Conservation (phyloP, 2,888 invertebrate species). For the Lymantria monacha region DNA sequence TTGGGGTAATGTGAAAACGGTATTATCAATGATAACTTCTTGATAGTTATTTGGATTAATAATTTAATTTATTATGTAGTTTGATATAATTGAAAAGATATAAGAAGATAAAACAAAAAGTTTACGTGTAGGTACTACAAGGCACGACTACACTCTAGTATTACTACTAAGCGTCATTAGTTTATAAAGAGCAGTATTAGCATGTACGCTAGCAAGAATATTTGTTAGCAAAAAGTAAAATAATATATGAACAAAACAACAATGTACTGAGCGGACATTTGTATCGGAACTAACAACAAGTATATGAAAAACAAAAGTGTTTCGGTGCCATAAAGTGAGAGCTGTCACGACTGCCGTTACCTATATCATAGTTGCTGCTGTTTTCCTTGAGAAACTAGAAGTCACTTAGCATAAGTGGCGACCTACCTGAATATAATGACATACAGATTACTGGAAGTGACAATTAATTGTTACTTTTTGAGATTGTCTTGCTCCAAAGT, state of each 20-base stretch:
- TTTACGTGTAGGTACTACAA: too few relatives aligned
- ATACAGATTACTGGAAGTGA: constrained; percentile 8
- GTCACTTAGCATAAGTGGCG: constrained; percentile 74
- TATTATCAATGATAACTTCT: too few relatives aligned
- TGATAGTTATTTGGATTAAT: too few relatives aligned
- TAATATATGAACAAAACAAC: constrained; percentile 10
- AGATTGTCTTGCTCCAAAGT: too few relatives aligned
- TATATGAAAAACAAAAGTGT: constrained; percentile 37
- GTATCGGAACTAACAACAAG: constrained; percentile 27
- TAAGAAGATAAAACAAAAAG: too few relatives aligned
- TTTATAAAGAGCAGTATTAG: too few relatives aligned
- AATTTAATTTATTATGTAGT: too few relatives aligned
- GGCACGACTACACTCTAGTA: too few relatives aligned
- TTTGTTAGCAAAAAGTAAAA: too few relatives aligned
- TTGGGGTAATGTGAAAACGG: constrained; percentile 7
- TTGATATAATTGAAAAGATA: too few relatives aligned
- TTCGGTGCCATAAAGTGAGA: constrained; percentile 13
- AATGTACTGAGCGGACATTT: constrained; percentile 11
- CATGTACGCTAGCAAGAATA: too few relatives aligned
- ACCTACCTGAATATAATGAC: constrained; percentile 54
- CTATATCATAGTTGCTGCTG: constrained; percentile 26
- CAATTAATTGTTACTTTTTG: not conserved
- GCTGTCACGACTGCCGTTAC: constrained; percentile 28
- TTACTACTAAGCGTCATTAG: too few relatives aligned
- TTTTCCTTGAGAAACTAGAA: constrained; percentile 34